phyloP scores from a whole-genome alignment of 2,113 vertebrate genomes.

The Eptesicus fuscus region DNA sequence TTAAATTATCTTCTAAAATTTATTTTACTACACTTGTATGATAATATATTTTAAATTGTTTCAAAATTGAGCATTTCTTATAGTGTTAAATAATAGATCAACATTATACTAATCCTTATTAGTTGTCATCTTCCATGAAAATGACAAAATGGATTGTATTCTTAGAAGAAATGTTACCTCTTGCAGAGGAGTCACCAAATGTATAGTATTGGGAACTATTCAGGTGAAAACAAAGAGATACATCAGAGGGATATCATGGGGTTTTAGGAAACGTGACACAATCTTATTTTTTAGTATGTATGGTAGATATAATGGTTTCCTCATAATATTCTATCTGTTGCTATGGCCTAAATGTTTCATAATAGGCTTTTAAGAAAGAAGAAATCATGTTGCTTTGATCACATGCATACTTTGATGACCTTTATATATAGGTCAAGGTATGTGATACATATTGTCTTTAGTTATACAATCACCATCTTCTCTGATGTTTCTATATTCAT shows the following conservation, averaged over 20 bases:
- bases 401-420: background rate
- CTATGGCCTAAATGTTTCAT: background rate
- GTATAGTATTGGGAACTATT: background rate
- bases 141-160: background rate
- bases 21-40: background rate
- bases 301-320: background rate
- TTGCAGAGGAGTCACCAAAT: background rate
- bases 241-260: background rate
- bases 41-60: background rate
- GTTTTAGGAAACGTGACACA: background rate
- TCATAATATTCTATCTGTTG: background rate
- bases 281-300: background rate
- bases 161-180: background rate
- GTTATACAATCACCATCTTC: background rate
- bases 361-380: background rate
- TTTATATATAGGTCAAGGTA: background rate
- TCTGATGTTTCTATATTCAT: background rate
- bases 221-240: background rate
- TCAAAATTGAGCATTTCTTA: background rate
- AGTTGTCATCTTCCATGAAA: background rate
- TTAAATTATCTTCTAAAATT: background rate
- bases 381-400: background rate
- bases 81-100: background rate
- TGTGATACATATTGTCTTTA: background rate
- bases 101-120: background rate